Evolutionary conservation across 2,797 vertebrate genomes (phyloP).

Genomic region (Tokudaia tokunoshimensis): DNA sequence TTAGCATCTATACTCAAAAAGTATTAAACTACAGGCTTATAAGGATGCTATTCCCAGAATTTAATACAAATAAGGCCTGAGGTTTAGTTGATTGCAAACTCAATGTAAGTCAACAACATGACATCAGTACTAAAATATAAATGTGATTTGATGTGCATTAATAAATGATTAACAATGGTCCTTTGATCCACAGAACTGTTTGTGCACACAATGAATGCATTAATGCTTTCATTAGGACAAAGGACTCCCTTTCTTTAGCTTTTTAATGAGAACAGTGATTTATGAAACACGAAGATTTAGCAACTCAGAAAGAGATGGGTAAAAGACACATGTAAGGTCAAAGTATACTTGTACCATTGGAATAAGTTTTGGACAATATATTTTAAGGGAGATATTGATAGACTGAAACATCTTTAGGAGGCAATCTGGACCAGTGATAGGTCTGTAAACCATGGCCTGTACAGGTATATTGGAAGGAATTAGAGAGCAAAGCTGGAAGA

Average conservation of each 20-base stretch:
- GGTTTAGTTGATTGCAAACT: conserved; percentile 13
- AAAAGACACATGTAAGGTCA: conserved; percentile 2
- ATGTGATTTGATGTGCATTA: conserved; percentile 11
- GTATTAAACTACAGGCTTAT: background rate
- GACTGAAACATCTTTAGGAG: conserved; percentile 41
- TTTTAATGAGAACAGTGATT: conserved; percentile 63
- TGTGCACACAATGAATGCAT: background rate
- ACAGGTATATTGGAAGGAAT: background rate
- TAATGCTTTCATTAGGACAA: background rate
- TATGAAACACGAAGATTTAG: conserved; percentile 43
- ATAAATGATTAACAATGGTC: background rate
- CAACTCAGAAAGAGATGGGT: conserved; percentile 14
- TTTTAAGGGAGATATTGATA: conserved; percentile 41
- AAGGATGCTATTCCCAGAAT: background rate
- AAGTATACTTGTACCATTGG: background rate
- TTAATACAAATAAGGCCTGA: background rate
- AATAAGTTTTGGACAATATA: conserved; percentile 58
- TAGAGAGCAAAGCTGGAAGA: background rate
- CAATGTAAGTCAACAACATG: background rate
- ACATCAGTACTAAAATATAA: background rate
- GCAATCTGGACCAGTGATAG: background rate
- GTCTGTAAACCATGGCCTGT: background rate
- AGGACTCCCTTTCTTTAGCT: conserved; percentile 36
- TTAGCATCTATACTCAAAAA: background rate
- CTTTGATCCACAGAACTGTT: background rate